Evolutionary conservation across 2,113 vertebrate genomes (phyloP).

Genomic region (Sinocyclocheilus anophthalmus): DNA sequence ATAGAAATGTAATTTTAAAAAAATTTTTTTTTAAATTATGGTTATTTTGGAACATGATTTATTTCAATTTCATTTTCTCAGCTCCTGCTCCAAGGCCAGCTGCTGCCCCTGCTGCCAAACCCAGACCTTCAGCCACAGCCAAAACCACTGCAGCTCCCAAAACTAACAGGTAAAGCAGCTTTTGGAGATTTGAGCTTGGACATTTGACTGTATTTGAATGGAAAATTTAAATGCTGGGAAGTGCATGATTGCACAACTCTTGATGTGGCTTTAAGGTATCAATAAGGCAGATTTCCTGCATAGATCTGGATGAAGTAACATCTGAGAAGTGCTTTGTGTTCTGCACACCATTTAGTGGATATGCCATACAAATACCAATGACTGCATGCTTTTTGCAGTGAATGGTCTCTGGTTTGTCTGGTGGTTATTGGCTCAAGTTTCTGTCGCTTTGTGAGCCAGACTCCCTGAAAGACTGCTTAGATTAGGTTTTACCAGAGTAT

Average conservation of each 20-base stretch:
- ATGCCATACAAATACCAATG: not conserved
- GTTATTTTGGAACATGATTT: not conserved
- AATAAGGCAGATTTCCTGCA: not conserved
- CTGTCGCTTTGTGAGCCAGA: constrained; percentile 10
- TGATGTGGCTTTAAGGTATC: not conserved
- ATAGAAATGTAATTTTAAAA: too few relatives aligned
- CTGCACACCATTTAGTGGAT: not conserved
- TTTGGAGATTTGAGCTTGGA: constrained; percentile 22
- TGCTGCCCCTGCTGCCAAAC: constrained; percentile 58
- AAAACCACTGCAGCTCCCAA: constrained; percentile 64
- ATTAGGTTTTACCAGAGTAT: not conserved
- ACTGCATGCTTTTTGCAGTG: constrained; percentile 1
- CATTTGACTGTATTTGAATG: constrained; percentile 42
- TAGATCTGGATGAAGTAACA: not conserved
- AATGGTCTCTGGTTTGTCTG: not conserved
- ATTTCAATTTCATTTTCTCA: not conserved
- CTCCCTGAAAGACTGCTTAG: constrained; percentile 6
- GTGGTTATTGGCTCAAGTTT: constrained; percentile 24
- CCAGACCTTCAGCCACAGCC: constrained; percentile 55
- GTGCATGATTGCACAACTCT: not conserved
- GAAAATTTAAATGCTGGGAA: not conserved
- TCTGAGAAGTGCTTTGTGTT: not conserved
- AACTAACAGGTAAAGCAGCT: constrained; percentile 67
- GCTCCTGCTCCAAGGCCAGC: constrained; percentile 55
- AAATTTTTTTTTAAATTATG: too few relatives aligned